A percentile compares a stretch with the other conserved stretches of the same genome.
phyloP scores from a whole-genome alignment of 2,797 vertebrate species.

The Xenops minutus region DNA sequence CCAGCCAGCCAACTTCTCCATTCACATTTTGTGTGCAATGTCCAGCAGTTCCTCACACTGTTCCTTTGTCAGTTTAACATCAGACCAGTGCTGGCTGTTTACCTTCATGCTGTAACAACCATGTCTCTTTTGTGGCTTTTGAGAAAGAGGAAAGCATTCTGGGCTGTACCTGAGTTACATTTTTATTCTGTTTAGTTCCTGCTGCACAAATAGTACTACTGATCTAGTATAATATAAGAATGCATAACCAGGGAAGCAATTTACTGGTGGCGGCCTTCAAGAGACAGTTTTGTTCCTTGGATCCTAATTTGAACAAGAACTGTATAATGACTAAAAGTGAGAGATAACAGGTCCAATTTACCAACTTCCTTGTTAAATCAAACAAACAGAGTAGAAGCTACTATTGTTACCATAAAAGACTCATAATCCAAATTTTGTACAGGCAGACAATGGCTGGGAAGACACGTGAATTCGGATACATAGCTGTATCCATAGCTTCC shows the following conservation, averaged over 20 bases:
- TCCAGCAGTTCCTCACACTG: not conserved
- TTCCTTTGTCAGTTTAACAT: not conserved
- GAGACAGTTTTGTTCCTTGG: not conserved
- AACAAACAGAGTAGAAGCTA: not conserved
- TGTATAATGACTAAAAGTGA: not conserved
- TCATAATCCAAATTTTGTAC: not conserved
- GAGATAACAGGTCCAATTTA: not conserved
- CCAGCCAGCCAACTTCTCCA: not conserved
- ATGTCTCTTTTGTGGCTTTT: not conserved
- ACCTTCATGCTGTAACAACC: not conserved
- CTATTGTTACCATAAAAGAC: not conserved
- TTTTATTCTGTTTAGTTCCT: not conserved
- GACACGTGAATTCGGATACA: not conserved
- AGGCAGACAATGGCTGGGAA: not conserved
- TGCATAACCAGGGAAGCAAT: not conserved
- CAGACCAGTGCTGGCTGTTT: not conserved
- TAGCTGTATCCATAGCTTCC: not conserved
- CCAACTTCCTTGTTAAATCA: not conserved
- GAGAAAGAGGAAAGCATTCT: not conserved
- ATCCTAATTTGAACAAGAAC: not conserved
- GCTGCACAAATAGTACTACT: not conserved
- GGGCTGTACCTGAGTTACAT: not conserved
- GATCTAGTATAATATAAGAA: not conserved
- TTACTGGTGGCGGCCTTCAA: not conserved
- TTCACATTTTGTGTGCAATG: rapidly evolving